A percentile compares a stretch with the other conserved stretches of the same genome.
phyloP scores from a whole-genome alignment of 2,888 invertebrate genomes.

The Uropetala carovei region DNA sequence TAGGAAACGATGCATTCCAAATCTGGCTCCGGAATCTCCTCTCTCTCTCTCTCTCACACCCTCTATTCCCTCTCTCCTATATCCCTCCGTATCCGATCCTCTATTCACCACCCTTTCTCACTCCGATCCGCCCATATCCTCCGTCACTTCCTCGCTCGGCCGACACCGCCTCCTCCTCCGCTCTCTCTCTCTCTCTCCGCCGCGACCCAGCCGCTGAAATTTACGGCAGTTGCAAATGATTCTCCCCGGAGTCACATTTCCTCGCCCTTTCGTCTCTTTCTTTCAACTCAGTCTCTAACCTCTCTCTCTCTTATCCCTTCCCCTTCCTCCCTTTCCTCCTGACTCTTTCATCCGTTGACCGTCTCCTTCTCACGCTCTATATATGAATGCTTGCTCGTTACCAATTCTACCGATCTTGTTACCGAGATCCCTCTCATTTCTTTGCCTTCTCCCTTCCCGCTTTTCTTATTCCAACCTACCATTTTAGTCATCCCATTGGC shows the following conservation, averaged over 20 bases:
- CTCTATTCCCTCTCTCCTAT: too few relatives aligned
- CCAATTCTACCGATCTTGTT: too few relatives aligned
- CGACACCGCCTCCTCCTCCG: too few relatives aligned
- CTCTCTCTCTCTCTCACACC: too few relatives aligned
- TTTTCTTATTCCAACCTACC: not conserved
- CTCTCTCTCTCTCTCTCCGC: not conserved
- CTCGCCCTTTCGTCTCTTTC: not conserved
- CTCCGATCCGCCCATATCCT: too few relatives aligned
- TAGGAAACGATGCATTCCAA: too few relatives aligned
- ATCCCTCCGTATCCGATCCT: too few relatives aligned
- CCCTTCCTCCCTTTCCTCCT: not conserved
- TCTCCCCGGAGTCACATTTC: slow-evolving; percentile 26
- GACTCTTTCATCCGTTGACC: not conserved
- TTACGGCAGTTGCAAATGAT: slow-evolving; percentile 49
- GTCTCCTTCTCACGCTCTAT: not conserved
- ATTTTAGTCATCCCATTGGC: not conserved
- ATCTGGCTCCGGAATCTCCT: too few relatives aligned
- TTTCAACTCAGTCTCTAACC: too few relatives aligned
- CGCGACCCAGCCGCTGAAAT: slow-evolving; percentile 33
- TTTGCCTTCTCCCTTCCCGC: not conserved
- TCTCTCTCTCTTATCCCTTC: not conserved
- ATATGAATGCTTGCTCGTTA: not conserved
- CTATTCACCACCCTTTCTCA: too few relatives aligned
- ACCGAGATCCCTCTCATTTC: not conserved
- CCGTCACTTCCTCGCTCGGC: too few relatives aligned